Base-by-base conservation (phyloP, 2,113 vertebrate genomes). In the Tetrax tetrax region DNA sequence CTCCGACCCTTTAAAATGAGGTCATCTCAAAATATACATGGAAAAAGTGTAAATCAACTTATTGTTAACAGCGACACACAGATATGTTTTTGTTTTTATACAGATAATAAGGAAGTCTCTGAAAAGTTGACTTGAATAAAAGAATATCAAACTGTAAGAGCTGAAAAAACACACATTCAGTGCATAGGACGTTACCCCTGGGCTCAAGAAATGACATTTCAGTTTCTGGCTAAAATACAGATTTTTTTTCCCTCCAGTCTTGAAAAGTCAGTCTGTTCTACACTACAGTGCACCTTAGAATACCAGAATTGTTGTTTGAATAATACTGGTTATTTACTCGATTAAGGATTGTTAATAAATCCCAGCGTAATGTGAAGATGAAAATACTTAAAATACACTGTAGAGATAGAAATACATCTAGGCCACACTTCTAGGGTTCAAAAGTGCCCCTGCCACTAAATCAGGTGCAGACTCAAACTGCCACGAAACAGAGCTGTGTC, bases 361-460 rank as follows among this genome's bases (percentile, higher is more conserved):
- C 25, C 14, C 66, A 76, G 17, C 33, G 29, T 38, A 86, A 86
- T 0, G 0, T 3, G 1, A 71, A 85, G 12, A 19, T 79, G 53
- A 66, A 91, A 82, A 87, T 43, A 33, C 27, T 68, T 87, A 17
- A 69, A 82, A 82, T 54, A 75, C 38, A 83, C 20, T 41, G 22
- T 63, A 41, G 53, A 79, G 41, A 48, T 1, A 69, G 33, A 87
- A 47, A 28, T 35, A 54, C 20, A 12, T 31, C n/a, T 8, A 68
- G 71, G 16, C 28, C 48, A 60, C 0, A 4, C 19, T 72, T 25
- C 24, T 45, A 48, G 70, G 47, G 54, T 88, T 83, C 38, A 45
- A 74, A 84, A 71, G 22, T 47, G 45, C 17, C 35, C 27, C 28
- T 77, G 25, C 16, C 51, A 56, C 38, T 48, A 51, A 75, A 63